Evolutionary conservation across 2,113 vertebrate genomes (phyloP).

Genomic region (Chloebia gouldiae): DNA sequence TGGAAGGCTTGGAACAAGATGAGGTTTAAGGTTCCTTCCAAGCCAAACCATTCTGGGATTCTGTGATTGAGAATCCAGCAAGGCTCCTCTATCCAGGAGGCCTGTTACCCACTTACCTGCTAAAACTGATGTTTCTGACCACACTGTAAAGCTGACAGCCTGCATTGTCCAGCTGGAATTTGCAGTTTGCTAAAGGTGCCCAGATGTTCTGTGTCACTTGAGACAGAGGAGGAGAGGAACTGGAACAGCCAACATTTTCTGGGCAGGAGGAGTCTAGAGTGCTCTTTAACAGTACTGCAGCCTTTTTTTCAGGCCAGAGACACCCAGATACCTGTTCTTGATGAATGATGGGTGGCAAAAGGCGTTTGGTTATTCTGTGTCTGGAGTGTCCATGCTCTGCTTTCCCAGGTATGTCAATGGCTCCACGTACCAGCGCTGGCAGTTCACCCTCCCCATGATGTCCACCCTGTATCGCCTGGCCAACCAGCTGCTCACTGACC

Average conservation of each 20-base stretch:
- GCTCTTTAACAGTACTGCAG: background rate
- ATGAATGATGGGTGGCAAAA: accelerated
- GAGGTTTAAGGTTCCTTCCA: background rate
- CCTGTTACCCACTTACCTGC: background rate
- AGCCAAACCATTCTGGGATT: background rate
- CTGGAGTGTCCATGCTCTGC: background rate
- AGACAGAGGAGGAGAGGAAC: background rate
- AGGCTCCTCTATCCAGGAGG: background rate
- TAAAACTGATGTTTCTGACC: background rate
- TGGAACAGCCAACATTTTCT: background rate
- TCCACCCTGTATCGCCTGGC: constrained; percentile 97
- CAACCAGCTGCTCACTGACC: constrained; percentile 95
- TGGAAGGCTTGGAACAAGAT: background rate
- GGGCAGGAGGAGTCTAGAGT: background rate
- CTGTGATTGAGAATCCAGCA: accelerated
- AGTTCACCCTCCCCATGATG: constrained; percentile 99
- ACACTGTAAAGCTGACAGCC: background rate
- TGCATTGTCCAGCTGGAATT: background rate
- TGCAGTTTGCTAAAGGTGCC: background rate
- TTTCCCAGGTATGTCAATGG: constrained; percentile 89
- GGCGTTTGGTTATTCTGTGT: background rate
- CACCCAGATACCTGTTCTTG: accelerated
- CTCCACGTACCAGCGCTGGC: constrained; percentile 96
- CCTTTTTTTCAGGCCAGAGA: background rate
- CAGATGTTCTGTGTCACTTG: background rate